Evolutionary conservation across 1,140 invertebrate species (phyloP).

Genomic region (Polypedilum vanderplanki): DNA sequence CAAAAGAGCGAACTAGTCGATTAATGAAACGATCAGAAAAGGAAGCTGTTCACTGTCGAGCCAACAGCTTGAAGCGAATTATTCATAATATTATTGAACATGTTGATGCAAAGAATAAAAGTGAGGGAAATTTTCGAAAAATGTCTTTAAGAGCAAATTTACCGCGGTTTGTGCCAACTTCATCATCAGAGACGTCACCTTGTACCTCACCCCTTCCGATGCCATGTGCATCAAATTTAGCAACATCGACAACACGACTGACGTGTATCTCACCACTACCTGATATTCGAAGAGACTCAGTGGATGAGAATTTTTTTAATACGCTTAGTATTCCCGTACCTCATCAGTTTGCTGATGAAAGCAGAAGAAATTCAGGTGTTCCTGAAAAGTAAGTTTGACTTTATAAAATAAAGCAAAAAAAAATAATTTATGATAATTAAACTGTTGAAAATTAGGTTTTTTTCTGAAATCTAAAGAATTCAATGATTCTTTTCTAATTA

Average conservation of each 20-base stretch:
- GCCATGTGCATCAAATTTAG: slow-evolving; percentile 41
- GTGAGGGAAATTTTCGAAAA: slow-evolving; percentile 13
- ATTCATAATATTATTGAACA: slow-evolving; percentile 76
- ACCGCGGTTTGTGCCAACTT: slow-evolving; percentile 33
- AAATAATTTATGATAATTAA: too few species aligned
- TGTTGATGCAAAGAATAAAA: slow-evolving; percentile 54
- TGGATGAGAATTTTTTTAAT: slow-evolving; percentile 50
- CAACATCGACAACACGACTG: slow-evolving; percentile 44
- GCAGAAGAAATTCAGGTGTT: slow-evolving; percentile 57
- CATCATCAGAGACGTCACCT: slow-evolving; percentile 49
- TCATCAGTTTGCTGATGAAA: slow-evolving; percentile 64
- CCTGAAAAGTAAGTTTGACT: slow-evolving; percentile 45
- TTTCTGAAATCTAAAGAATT: too few species aligned
- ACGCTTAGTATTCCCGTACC: slow-evolving; percentile 54
- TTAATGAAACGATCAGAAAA: slow-evolving; percentile 41
- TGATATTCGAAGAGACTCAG: slow-evolving; percentile 57
- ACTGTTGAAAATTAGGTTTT: too few species aligned
- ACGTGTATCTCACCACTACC: slow-evolving; percentile 60
- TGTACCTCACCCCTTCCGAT: slow-evolving; percentile 56
- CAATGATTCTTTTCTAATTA: too few species aligned
- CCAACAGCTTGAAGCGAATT: slow-evolving; percentile 81
- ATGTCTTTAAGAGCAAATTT: slow-evolving; percentile 3
- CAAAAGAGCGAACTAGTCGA: slow-evolving; percentile 41
- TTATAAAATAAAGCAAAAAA: too few species aligned
- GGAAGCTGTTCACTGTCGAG: slow-evolving; percentile 53